Conservation (phyloP, 2,113 vertebrate genomes). For the Manacus vitellinus region DNA sequence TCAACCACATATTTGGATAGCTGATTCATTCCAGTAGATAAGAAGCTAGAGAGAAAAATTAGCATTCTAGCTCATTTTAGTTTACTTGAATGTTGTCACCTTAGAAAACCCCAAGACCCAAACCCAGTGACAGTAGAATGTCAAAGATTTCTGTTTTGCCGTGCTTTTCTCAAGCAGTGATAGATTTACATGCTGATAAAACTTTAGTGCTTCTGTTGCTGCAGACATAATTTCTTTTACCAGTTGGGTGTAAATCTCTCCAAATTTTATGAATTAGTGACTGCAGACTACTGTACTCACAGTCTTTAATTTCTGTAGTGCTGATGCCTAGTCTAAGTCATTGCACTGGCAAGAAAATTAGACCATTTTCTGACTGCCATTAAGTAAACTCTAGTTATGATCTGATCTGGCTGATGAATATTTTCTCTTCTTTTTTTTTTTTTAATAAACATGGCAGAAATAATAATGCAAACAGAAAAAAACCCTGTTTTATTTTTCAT, state of each 20-base stretch:
- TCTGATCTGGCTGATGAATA: neutral
- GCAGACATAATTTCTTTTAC: neutral
- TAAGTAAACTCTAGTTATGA: neutral
- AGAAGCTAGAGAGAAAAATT: neutral
- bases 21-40: slow-evolving; percentile 18
- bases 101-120: neutral
- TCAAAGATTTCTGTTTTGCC: neutral
- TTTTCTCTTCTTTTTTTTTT: neutral
- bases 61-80: neutral
- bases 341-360: neutral
- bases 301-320: neutral
- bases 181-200: neutral
- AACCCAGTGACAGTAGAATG: neutral
- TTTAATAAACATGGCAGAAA: neutral
- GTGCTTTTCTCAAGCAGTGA: neutral
- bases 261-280: neutral
- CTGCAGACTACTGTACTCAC: neutral
- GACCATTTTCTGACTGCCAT: neutral
- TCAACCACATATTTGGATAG: neutral
- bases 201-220: neutral
- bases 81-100: neutral
- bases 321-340: neutral
- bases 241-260: neutral
- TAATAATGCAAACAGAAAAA: neutral
- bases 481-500: neutral